These are phyloP conservation scores for Asobara japonica DNA, from an alignment of 1,140 invertebrate species.

Conservation along the genomic window DNA sequence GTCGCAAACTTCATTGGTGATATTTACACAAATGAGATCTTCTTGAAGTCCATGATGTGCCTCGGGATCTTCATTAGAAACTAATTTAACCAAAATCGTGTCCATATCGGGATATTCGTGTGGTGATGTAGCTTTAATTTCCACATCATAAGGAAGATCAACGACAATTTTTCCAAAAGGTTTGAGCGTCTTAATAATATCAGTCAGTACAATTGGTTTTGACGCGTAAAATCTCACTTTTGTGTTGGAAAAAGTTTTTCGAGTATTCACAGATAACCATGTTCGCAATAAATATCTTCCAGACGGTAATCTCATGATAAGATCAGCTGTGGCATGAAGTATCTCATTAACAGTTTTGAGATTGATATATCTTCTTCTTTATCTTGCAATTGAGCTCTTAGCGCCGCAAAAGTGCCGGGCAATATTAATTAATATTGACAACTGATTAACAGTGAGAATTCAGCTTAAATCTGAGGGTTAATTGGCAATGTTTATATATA, in stretches of 20 bases:
- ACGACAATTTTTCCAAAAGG: conserved; percentile 36
- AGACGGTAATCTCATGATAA: not conserved
- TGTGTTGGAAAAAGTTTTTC: not conserved
- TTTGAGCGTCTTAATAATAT: conserved; percentile 35
- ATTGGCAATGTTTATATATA: no score
- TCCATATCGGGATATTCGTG: conserved; percentile 38
- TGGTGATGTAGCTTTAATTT: conserved; percentile 35
- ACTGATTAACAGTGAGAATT: no score
- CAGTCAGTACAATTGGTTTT: not conserved
- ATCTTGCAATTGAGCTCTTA: no score
- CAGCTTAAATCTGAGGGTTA: no score
- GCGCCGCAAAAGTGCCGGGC: no score
- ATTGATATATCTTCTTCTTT: no score
- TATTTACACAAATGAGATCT: conserved; percentile 28
- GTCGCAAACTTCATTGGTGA: conserved; percentile 15
- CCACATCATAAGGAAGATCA: conserved; percentile 34
- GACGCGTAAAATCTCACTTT: not conserved
- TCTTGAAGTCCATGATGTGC: not conserved
- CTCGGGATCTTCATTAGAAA: not conserved
- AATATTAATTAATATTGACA: no score
- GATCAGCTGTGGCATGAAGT: no score
- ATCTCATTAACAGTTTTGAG: no score
- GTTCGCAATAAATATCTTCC: not conserved
- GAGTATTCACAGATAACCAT: not conserved
- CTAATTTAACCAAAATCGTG: conserved; percentile 31